Base-by-base conservation (phyloP, 2,888 invertebrate species). In the Catocala fraxini region DNA sequence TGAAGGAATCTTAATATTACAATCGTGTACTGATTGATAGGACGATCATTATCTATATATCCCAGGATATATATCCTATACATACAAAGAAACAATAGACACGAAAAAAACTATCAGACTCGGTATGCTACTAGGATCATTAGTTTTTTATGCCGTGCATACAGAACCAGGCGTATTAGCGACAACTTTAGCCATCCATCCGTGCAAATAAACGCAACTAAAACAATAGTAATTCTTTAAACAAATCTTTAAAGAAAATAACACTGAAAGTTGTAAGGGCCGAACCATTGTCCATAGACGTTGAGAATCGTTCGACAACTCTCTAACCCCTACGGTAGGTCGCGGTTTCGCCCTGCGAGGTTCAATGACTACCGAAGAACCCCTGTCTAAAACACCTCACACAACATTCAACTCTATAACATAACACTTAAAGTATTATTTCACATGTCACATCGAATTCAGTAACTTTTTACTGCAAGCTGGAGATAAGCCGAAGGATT, bases 401-500 rank as follows among this genome's bases (percentile, higher is more conserved):
- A 33, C 71, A 15, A 87, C 73, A 76, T 53, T 67, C 52, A 70
- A 78, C 81, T 75, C 64, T 88, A 76, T 54, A 0, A 0, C 0
- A 0, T n/a, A 0, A 13, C 0, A 0, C 2, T 47, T 77, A 83
- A 58, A 70, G 75, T 61, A 52, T 33, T 79, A 42, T 77, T 80
- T 78, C 34, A 51, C 6, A 53, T 61, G 51, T 33, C 62, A 6
- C 11, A n/a, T n/a, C 34, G 54, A 63, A 75, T 75, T 76, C 77
- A 65, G 79, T 81, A 83, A 86, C 83, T 87, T 87, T 82, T 80
- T 80, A 86, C 87, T 91, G 90, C 88, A 87, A 85, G 87, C 85
- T 75, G 75, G 80, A 92, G 92, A 93, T 93, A 93, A 92, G 89
- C 90, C 79, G 75, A 55, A 69, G 91, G 92, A 92, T 93, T 92